Evolutionary conservation across 2,888 invertebrate genomes (phyloP).

Genomic region (Protodeltote pygarga): DNA sequence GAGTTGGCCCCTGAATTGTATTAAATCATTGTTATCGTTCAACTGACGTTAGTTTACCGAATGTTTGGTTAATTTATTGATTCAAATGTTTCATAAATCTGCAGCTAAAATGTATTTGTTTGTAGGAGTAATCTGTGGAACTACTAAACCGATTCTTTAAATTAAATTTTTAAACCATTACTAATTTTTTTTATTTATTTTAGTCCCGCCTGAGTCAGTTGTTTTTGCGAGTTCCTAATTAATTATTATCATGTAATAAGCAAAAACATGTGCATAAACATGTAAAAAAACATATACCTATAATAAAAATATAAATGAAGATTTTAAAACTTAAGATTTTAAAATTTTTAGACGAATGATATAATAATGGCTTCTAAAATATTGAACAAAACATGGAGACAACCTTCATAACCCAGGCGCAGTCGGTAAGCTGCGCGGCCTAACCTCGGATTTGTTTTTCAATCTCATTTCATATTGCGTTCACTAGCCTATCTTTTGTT

Average conservation of each 20-base stretch:
- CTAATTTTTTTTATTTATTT: too few relatives aligned
- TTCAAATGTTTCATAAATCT: slow-evolving; percentile 1
- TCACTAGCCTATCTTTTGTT: slow-evolving; percentile 32
- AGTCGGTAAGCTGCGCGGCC: slow-evolving; percentile 7
- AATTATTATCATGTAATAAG: too few relatives aligned
- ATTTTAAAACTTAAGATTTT: neutral
- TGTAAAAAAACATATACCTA: too few relatives aligned
- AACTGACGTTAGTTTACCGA: slow-evolving; percentile 4
- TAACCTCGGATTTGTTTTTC: slow-evolving; percentile 40
- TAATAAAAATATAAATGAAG: too few relatives aligned
- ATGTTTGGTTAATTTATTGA: slow-evolving; percentile 17
- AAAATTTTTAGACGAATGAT: neutral
- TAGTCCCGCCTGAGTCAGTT: too few relatives aligned
- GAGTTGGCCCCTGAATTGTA: slow-evolving; percentile 13
- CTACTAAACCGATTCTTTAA: too few relatives aligned
- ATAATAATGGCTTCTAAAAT: too few relatives aligned
- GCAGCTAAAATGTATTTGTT: too few relatives aligned
- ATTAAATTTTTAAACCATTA: too few relatives aligned
- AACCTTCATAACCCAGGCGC: slow-evolving; percentile 25
- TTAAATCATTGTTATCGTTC: slow-evolving; percentile 3
- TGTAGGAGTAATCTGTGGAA: too few relatives aligned
- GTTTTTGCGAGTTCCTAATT: too few relatives aligned
- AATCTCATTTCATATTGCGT: slow-evolving; percentile 28
- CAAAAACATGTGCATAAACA: too few relatives aligned
- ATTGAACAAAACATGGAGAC: neutral